phyloP scores from a whole-genome alignment of 2,888 invertebrate species.

The Leistus spinibarbis region DNA sequence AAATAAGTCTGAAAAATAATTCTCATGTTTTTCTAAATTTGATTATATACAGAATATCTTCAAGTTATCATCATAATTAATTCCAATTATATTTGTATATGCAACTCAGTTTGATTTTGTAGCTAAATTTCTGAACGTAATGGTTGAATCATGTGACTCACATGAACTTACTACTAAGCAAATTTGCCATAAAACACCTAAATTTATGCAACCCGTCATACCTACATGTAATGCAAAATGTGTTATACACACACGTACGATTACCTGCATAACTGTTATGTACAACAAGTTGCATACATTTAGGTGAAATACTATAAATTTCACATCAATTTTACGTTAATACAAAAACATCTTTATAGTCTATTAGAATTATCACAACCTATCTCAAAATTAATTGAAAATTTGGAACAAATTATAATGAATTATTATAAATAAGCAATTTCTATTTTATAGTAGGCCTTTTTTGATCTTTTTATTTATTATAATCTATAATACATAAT shows the following conservation, averaged over 20 bases:
- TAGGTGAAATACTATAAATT: neutral
- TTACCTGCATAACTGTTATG: neutral
- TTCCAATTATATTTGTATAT: neutral
- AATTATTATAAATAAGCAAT: neutral
- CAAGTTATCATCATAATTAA: neutral
- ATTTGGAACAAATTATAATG: neutral
- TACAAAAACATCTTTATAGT: conserved; percentile 17
- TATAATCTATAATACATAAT: neutral
- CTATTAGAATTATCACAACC: conserved; percentile 20
- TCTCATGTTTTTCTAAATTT: neutral
- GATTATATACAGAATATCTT: neutral
- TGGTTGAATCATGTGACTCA: too few relatives aligned
- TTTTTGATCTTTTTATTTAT: neutral
- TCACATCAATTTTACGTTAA: neutral
- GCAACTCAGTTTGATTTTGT: neutral
- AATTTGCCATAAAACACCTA: neutral
- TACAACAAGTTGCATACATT: neutral
- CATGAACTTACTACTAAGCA: too few relatives aligned
- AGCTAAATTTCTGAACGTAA: neutral
- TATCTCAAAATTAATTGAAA: conserved; percentile 8
- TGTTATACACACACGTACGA: neutral
- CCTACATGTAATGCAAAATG: too few relatives aligned
- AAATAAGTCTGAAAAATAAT: neutral
- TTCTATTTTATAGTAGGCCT: conserved; percentile 13
- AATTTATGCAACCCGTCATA: neutral